Conservation (phyloP, 2,113 vertebrate species). For the Panthera tigris region DNA sequence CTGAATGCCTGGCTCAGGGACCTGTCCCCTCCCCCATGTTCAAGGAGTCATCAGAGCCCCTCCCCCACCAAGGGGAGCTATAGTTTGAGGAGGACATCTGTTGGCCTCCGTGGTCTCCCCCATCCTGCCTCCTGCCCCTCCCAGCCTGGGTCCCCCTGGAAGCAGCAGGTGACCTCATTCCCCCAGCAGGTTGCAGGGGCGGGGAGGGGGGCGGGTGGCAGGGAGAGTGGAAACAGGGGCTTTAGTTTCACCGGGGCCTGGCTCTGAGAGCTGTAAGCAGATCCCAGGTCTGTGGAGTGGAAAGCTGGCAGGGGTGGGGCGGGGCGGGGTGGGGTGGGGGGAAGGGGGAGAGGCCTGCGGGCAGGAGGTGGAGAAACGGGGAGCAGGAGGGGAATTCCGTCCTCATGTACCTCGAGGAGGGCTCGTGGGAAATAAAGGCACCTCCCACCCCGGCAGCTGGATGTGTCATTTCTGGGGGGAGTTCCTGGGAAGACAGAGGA, state of each 20-base stretch:
- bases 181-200: not conserved
- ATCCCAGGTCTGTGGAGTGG: not conserved
- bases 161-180: not conserved
- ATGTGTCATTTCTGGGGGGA: not conserved
- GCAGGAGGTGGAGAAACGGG: not conserved
- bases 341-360: not conserved
- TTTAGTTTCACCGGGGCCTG: not conserved
- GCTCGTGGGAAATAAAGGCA: constrained; percentile 41
- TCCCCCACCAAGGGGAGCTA: not conserved
- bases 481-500: not conserved
- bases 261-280: not conserved
- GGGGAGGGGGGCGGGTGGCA: fast-evolving
- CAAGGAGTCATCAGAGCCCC: not conserved
- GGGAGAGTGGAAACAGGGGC: not conserved
- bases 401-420: constrained; percentile 13
- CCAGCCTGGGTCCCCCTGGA: not conserved
- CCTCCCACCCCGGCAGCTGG: not conserved
- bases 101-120: not conserved
- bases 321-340: not conserved
- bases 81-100: not conserved
- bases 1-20: not conserved
- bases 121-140: not conserved
- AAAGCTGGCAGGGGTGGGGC: too few relatives aligned
- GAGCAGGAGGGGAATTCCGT: not conserved
- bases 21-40: not conserved